Conservation (phyloP, 64 coral and sea anemone genomes). For the Acropora yongei region DNA sequence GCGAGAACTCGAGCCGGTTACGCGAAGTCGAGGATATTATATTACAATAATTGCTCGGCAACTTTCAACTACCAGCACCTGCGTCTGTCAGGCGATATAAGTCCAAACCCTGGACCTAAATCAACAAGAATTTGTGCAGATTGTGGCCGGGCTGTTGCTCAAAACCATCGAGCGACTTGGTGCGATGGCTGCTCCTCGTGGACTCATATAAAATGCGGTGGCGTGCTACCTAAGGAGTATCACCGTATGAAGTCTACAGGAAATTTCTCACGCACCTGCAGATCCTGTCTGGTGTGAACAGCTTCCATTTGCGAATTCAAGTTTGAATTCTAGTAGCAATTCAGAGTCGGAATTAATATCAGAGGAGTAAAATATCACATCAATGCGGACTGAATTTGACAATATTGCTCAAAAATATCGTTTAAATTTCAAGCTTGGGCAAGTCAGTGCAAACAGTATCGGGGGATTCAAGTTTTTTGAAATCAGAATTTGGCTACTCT, state of each 20-base stretch:
- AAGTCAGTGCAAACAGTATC: constrained; percentile 56
- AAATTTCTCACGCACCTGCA: constrained; percentile 62
- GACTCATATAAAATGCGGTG: constrained; percentile 67
- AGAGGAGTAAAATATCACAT: constrained; percentile 58
- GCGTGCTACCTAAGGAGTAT: constrained; percentile 55
- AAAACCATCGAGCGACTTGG: constrained; percentile 40
- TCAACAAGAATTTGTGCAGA: constrained; percentile 46
- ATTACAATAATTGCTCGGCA: constrained; percentile 48
- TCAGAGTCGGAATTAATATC: constrained; percentile 17
- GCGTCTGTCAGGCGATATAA: constrained; percentile 41
- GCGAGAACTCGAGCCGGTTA: constrained; percentile 51
- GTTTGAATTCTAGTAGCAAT: constrained; percentile 48
- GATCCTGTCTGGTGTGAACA: constrained; percentile 49
- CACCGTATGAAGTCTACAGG: constrained; percentile 45
- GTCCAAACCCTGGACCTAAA: constrained; percentile 32
- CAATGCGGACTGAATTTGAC: constrained; percentile 28
- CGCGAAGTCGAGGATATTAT: constrained; percentile 39
- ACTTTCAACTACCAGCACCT: constrained; percentile 57
- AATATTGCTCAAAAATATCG: constrained; percentile 39
- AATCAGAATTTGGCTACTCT: constrained; percentile 26
- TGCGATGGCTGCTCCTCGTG: constrained; percentile 45
- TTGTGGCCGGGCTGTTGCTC: constrained; percentile 47
- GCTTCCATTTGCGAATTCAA: constrained; percentile 31
- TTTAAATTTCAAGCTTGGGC: constrained; percentile 32
- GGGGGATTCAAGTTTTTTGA: constrained; percentile 39